Base-by-base conservation (phyloP, 2,888 invertebrate genomes). In the Tachina lurida region DNA sequence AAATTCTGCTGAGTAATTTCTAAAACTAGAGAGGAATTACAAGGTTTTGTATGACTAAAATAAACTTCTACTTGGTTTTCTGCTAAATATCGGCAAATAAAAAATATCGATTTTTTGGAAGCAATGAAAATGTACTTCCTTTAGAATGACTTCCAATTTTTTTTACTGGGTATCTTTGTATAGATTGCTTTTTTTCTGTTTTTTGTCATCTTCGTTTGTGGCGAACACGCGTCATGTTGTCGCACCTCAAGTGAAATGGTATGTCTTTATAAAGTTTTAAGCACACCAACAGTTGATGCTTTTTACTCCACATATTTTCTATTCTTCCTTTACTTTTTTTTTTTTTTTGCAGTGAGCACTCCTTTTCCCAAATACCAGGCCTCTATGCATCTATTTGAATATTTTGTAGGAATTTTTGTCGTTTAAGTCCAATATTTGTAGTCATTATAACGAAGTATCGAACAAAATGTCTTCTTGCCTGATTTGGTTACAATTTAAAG, bases 241-340 rank as follows among this genome's bases (percentile, higher is more conserved):
- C 76, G 79, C 86, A 83, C 83, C 76, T 80, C 73, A 83, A 86
- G 83, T 83, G 73, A 80, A 86, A 83, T 83, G 76, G 54, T 63
- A 86, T 83, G 83, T 83, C 86, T 86, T 83, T 68, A 83, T 83
- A 75, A 76, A 71, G 65, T 39, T 49, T 31, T 7, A n/a, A 22
- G 52, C 15, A 54, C 22, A 43, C 3, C 22, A 60, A 17, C 19
- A 62, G 45, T 31, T 15, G 22, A 74, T 13, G 12, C 10, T 19
- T 39, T 63, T 39, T 31, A 43, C 13, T 73, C 12, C 9, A 49
- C 19, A 31, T 31, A 31, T 4, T 31, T 31, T 31, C 4, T 5
- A 12, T 68, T 65, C 9, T 43, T 17, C n/a, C n/a, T n/a, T n/a
- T n/a, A n/a, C n/a, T n/a, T n/a, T 10, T 2, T 45, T 54, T 58